phyloP scores from a whole-genome alignment of 2,797 vertebrate species.

The Enteromius afrohamiltoni region DNA sequence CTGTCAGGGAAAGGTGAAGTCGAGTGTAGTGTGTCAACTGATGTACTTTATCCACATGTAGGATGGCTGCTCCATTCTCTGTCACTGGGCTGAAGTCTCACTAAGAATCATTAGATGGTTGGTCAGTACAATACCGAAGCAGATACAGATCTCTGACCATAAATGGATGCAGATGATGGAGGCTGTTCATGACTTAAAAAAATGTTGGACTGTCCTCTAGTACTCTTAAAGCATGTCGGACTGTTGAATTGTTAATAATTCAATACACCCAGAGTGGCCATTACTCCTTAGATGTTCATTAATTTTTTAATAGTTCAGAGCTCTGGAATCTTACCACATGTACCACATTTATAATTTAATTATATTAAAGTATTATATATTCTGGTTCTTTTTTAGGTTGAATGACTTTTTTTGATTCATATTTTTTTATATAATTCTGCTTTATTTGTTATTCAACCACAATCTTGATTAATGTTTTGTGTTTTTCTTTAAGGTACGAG shows the following conservation, averaged over 20 bases:
- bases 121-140: neutral
- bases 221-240: neutral
- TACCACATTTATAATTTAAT: neutral
- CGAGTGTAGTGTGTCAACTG: constrained; percentile 26
- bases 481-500: constrained; percentile 81
- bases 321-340: neutral
- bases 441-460: neutral
- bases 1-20: constrained; percentile 31
- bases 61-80: constrained; percentile 11
- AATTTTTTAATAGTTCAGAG: neutral
- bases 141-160: constrained; percentile 30
- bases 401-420: neutral
- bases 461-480: neutral
- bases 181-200: neutral
- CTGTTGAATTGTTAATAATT: neutral
- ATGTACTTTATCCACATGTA: constrained; percentile 32
- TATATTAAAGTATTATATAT: neutral
- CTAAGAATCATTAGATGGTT: constrained; percentile 3
- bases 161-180: constrained; percentile 24
- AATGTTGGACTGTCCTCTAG: constrained; percentile 10
- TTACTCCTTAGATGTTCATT: neutral
- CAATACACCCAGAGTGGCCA: neutral
- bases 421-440: neutral
- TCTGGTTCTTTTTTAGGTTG: neutral
- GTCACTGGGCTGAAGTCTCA: neutral